Conservation (phyloP, 2,797 vertebrate species). For the Gobio occitaniae region DNA sequence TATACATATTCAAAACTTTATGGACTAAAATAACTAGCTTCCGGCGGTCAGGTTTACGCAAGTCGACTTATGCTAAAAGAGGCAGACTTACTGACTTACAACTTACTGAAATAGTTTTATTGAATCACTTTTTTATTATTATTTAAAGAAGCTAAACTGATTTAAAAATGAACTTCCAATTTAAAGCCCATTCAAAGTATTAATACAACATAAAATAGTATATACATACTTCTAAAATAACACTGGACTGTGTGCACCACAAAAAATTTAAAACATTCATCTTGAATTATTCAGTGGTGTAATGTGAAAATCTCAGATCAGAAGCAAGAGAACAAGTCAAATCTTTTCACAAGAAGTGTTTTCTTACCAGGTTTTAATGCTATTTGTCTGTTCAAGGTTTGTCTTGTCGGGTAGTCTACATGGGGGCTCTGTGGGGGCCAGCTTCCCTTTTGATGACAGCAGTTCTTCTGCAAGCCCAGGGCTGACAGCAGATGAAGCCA, state of each 20-base stretch:
- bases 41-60: no score
- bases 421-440: conserved; percentile 91
- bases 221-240: background rate
- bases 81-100: no score
- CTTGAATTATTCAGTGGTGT: background rate
- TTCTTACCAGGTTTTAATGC: background rate
- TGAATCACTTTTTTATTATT: no score
- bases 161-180: no score
- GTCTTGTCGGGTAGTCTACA: conserved; percentile 94
- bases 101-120: background rate
- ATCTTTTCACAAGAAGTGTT: background rate
- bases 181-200: no score
- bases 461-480: conserved; percentile 73
- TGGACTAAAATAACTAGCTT: no score
- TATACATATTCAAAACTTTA: no score
- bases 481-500: conserved; percentile 83
- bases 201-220: no score
- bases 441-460: conserved; percentile 94
- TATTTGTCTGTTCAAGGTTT: conserved; percentile 78
- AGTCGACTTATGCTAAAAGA: no score
- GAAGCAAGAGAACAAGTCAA: background rate
- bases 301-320: background rate
- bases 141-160: no score
- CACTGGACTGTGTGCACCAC: background rate
- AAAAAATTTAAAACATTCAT: background rate